Conservation (phyloP, 2,113 vertebrate genomes). For the Tenebrosternarchus preto region DNA sequence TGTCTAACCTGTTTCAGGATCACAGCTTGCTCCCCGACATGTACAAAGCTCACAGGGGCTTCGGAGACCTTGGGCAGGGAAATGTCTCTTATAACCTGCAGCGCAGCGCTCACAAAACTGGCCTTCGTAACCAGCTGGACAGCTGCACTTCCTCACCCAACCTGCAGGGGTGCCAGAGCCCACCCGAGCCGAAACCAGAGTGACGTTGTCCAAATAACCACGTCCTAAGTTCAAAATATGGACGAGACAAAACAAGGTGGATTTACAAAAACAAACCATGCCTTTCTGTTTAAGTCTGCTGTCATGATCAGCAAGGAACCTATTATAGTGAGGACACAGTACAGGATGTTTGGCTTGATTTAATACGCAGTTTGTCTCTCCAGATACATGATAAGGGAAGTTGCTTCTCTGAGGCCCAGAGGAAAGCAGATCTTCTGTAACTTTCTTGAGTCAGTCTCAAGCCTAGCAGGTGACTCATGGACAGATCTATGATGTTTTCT, state of each 20-base stretch:
- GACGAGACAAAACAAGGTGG: background rate
- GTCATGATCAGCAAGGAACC: too few relatives aligned
- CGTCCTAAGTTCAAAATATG: conserved; percentile 73
- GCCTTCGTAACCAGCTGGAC: conserved; percentile 76
- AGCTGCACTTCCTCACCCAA: conserved; percentile 87
- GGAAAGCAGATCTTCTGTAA: too few relatives aligned
- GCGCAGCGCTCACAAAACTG: conserved; percentile 85
- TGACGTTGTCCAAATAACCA: conserved; percentile 85
- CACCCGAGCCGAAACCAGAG: conserved; percentile 78
- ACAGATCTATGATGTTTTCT: too few relatives aligned
- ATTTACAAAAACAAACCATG: background rate
- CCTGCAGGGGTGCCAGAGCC: conserved; percentile 66
- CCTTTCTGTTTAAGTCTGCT: background rate
- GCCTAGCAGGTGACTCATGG: too few relatives aligned
- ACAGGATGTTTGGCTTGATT: too few relatives aligned
- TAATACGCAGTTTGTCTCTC: too few relatives aligned
- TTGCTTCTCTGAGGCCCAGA: too few relatives aligned
- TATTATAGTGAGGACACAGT: too few relatives aligned
- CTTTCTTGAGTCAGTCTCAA: too few relatives aligned
- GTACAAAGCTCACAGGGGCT: conserved; percentile 80
- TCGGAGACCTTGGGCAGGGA: conserved; percentile 70
- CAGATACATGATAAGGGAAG: too few relatives aligned
- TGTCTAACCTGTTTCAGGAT: conserved; percentile 81
- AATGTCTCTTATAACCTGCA: conserved; percentile 76
- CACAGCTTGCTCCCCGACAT: conserved; percentile 85